Conservation (phyloP, 2,888 invertebrate genomes). For the Agrenia bidenticulata region DNA sequence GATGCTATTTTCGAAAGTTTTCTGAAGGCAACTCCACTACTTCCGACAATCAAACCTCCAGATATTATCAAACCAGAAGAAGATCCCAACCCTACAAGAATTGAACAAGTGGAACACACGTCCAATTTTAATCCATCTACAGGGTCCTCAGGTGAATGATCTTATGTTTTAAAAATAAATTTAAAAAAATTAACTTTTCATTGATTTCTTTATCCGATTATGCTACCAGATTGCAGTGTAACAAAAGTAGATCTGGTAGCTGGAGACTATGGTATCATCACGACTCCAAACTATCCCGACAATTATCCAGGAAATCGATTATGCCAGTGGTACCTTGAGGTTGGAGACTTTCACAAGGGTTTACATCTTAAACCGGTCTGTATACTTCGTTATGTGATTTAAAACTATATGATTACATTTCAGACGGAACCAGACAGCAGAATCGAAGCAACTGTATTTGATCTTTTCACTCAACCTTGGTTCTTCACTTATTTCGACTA, state of each 20-base stretch:
- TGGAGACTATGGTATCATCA: conserved; percentile 49
- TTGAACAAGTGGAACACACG: conserved; percentile 37
- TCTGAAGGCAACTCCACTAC: conserved; percentile 43
- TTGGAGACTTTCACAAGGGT: no score
- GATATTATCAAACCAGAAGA: conserved; percentile 36
- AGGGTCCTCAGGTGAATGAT: conserved; percentile 11
- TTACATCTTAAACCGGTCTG: no score
- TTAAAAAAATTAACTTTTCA: neutral
- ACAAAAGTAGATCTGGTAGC: conserved; percentile 43
- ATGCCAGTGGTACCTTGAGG: conserved; percentile 45
- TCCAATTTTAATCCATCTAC: conserved; percentile 39
- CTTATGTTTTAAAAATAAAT: neutral
- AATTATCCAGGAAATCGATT: conserved; percentile 46
- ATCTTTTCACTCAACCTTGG: conserved; percentile 43
- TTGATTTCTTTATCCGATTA: neutral
- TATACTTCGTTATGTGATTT: no score
- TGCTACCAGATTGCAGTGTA: conserved; percentile 42
- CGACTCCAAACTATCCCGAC: conserved; percentile 49
- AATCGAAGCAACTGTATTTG: conserved; percentile 47
- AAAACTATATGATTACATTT: no score
- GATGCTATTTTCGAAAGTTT: conserved; percentile 39
- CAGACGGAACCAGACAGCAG: conserved; percentile 42
- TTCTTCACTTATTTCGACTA: conserved; percentile 53
- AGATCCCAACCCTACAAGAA: conserved; percentile 31
- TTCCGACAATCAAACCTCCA: conserved; percentile 44